phyloP scores from a whole-genome alignment of 92 coral and sea anemone species.

The Virgularia gustaviana region DNA sequence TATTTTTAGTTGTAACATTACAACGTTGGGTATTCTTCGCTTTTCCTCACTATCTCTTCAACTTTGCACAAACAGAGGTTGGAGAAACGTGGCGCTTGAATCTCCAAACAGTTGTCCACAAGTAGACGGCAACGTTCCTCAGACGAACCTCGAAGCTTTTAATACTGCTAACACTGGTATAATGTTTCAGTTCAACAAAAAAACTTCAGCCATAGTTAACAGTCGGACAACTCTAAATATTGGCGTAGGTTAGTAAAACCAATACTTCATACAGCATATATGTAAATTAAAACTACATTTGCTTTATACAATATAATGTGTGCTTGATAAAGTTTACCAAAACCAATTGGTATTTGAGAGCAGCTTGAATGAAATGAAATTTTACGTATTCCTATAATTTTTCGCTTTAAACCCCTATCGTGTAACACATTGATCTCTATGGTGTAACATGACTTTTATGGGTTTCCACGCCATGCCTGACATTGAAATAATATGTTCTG shows the following conservation, averaged over 20 bases:
- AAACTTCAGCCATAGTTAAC: slow-evolving; percentile 34
- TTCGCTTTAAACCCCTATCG: no score
- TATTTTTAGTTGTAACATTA: slow-evolving; percentile 6
- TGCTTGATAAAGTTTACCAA: no score
- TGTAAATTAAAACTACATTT: no score
- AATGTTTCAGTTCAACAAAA: slow-evolving; percentile 68
- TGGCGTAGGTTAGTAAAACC: no score
- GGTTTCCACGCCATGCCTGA: no score
- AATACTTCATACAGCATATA: slow-evolving; percentile 57
- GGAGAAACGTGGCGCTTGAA: slow-evolving; percentile 54
- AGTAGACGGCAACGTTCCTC: slow-evolving; percentile 46
- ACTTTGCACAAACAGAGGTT: slow-evolving; percentile 65
- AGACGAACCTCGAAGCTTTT: slow-evolving; percentile 55
- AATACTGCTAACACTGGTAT: slow-evolving; percentile 57
- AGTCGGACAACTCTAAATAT: slow-evolving; percentile 17
- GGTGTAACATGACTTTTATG: no score
- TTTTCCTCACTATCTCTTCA: slow-evolving; percentile 8
- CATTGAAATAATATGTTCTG: no score
- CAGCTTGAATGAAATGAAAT: no score
- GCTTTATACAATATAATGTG: no score
- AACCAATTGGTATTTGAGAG: no score
- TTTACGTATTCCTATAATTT: no score
- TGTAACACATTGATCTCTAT: no score
- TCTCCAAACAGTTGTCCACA: slow-evolving; percentile 29
- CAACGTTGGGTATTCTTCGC: slow-evolving; percentile 12